Evolutionary conservation across 2,113 vertebrate species (phyloP).

Genomic region (Eublepharis macularius): DNA sequence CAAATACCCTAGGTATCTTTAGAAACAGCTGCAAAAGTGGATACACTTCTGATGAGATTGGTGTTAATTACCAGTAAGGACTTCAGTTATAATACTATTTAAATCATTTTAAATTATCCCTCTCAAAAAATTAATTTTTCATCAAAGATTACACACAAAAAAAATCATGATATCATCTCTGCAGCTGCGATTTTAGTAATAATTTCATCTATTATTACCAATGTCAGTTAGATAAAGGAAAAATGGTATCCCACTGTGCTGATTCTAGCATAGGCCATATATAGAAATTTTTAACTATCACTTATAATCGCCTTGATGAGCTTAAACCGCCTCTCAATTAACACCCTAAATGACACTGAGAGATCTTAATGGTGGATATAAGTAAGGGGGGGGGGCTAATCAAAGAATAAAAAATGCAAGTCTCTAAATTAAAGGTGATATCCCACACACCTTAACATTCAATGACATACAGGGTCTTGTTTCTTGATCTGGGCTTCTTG

Average conservation of each 20-base stretch:
- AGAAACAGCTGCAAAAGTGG: slow-evolving; percentile 82
- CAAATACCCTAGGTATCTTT: slow-evolving; percentile 81
- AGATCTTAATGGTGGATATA: slow-evolving; percentile 91
- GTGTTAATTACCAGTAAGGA: slow-evolving; percentile 86
- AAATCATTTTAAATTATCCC: slow-evolving; percentile 89
- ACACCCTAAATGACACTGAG: slow-evolving; percentile 90
- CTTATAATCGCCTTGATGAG: slow-evolving; percentile 98
- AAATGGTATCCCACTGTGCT: slow-evolving; percentile 87
- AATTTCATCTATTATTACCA: slow-evolving; percentile 94
- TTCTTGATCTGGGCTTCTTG: slow-evolving; percentile 45
- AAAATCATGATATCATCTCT: slow-evolving; percentile 91
- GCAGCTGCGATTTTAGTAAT: slow-evolving; percentile 89
- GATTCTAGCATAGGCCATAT: slow-evolving; percentile 89
- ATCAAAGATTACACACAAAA: slow-evolving; percentile 81
- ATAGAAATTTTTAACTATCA: slow-evolving; percentile 94
- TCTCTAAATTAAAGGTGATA: slow-evolving; percentile 48
- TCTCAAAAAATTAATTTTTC: slow-evolving; percentile 86
- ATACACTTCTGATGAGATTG: slow-evolving; percentile 82
- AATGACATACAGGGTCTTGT: slow-evolving; percentile 48
- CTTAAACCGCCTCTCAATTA: slow-evolving; percentile 95
- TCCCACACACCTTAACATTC: slow-evolving; percentile 57
- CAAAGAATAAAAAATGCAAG: slow-evolving; percentile 74
- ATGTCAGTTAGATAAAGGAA: slow-evolving; percentile 91
- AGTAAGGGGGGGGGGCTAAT: slow-evolving; percentile 82
- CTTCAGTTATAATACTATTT: slow-evolving; percentile 83